These are phyloP conservation scores for Drosophila arawakana DNA, from an alignment of 1,140 invertebrate species.

Conservation along the genomic window DNA sequence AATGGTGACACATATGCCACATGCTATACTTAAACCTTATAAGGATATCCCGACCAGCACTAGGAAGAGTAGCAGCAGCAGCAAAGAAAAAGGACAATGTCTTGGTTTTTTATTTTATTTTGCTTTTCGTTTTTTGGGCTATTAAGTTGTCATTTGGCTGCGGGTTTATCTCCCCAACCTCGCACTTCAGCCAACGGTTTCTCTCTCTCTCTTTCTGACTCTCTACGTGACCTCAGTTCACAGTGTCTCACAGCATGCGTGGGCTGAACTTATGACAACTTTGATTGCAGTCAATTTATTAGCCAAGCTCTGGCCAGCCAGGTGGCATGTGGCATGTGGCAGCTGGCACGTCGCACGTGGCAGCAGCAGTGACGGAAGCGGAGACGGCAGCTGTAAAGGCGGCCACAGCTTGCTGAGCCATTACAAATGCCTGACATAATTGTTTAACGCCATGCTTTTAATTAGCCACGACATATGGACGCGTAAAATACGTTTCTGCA, in stretches of 20 bases:
- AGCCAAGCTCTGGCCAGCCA: constrained; percentile 36
- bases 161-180: constrained; percentile 29
- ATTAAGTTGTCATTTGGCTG: constrained; percentile 79
- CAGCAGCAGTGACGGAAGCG: background rate
- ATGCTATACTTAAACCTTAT: constrained; percentile 7
- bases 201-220: background rate
- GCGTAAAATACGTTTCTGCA: constrained; percentile 30
- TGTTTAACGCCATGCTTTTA: constrained; percentile 77
- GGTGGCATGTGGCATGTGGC: constrained; percentile 18
- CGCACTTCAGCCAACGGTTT: background rate
- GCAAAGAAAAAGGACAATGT: constrained; percentile 64
- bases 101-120: constrained; percentile 40
- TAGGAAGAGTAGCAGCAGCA: constrained; percentile 33
- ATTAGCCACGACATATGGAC: constrained; percentile 66
- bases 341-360: background rate
- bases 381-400: background rate
- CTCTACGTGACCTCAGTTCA: constrained; percentile 65
- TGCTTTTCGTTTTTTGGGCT: constrained; percentile 64
- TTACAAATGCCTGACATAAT: constrained; percentile 76
- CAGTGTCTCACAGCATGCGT: constrained; percentile 44
- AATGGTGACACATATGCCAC: constrained; percentile 57
- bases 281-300: constrained; percentile 81
- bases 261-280: constrained; percentile 76
- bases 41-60: constrained; percentile 42
- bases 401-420: constrained; percentile 28